These are phyloP conservation scores for Hypotaenidia okinawae DNA, from an alignment of 2,797 vertebrate genomes.

Conservation along the genomic window DNA sequence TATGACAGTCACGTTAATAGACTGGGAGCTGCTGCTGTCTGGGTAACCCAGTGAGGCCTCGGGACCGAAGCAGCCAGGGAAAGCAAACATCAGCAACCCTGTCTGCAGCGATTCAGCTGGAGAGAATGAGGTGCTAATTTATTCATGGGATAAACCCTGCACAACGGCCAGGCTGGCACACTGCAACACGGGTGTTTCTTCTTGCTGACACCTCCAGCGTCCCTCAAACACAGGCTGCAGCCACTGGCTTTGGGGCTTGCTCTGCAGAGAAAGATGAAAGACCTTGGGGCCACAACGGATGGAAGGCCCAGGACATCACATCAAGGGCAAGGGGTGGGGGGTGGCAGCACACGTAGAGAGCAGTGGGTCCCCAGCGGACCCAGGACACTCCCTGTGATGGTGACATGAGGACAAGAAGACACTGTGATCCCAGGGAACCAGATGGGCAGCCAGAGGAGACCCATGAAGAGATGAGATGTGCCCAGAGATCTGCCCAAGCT, in stretches of 20 bases:
- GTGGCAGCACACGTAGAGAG: accelerated
- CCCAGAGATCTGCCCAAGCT: neutral
- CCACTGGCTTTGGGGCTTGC: accelerated
- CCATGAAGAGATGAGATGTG: accelerated
- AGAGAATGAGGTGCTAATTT: neutral
- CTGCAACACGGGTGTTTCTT: accelerated
- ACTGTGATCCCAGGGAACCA: accelerated
- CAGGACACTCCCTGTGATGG: neutral
- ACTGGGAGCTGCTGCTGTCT: neutral
- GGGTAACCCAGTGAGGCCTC: accelerated
- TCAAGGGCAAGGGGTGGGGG: accelerated
- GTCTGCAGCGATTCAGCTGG: neutral
- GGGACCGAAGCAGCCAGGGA: neutral
- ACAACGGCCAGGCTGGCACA: accelerated
- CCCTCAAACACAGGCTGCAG: accelerated
- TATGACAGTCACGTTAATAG: accelerated
- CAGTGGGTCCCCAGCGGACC: neutral
- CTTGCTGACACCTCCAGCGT: neutral
- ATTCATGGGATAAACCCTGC: neutral
- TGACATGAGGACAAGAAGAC: neutral
- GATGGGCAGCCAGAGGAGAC: neutral
- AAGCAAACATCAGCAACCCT: neutral
- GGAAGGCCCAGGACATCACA: accelerated
- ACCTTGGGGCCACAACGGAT: accelerated
- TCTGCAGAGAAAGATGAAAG: neutral